A percentile compares a stretch with the other conserved stretches of the same genome.
Evolutionary conservation across 2,113 vertebrate species (phyloP).

Genomic region (Menura novaehollandiae): DNA sequence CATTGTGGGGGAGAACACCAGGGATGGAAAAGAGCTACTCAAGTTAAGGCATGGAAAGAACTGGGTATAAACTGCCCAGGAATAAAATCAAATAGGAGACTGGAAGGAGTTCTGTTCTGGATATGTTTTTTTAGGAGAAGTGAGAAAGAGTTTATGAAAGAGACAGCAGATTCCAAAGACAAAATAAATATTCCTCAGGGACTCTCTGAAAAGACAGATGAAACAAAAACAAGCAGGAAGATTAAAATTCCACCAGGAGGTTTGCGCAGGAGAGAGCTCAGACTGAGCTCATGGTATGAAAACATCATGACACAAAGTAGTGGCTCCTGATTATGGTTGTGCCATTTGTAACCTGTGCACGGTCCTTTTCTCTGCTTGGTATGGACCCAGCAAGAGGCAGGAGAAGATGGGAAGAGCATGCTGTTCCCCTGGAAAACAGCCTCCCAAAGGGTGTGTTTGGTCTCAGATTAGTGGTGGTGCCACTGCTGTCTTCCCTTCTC

Average conservation of each 20-base stretch:
- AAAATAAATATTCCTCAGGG: slow-evolving; percentile 19
- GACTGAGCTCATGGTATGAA: background rate
- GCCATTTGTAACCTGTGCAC: background rate
- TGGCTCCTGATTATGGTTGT: background rate
- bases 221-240: slow-evolving; percentile 24
- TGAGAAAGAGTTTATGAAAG: slow-evolving; percentile 43
- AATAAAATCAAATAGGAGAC: slow-evolving; percentile 41
- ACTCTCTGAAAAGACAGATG: slow-evolving; percentile 12
- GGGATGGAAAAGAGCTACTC: background rate
- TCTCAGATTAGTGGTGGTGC: background rate
- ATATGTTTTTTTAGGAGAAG: slow-evolving; percentile 34
- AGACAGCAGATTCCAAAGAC: slow-evolving; percentile 27
- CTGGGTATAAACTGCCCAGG: background rate
- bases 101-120: slow-evolving; percentile 4
- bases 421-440: background rate
- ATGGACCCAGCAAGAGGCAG: background rate
- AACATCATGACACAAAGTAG: background rate
- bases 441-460: background rate
- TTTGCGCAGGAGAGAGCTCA: background rate
- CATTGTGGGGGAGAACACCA: background rate
- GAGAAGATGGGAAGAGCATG: background rate
- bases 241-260: slow-evolving; percentile 1
- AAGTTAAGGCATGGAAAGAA: slow-evolving; percentile 9
- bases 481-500: background rate
- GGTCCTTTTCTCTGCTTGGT: background rate